Evolutionary conservation across 2,113 vertebrate species (phyloP).

Genomic region (Heterotilapia buettikoferi): DNA sequence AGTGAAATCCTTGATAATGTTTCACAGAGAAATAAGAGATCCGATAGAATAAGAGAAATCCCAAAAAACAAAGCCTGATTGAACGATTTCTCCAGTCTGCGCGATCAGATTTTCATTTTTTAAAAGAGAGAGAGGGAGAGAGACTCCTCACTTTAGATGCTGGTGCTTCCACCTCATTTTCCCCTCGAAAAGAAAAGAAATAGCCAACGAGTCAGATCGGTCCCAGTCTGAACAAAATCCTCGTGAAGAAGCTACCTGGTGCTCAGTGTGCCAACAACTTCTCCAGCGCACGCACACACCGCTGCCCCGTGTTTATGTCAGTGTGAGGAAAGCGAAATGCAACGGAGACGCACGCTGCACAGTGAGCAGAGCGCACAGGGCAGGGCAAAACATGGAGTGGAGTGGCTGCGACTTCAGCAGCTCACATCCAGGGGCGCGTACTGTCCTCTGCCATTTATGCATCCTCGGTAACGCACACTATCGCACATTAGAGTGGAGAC

Average conservation of each 20-base stretch:
- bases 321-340: conserved; percentile 42
- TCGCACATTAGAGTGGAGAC: not conserved
- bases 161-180: conserved; percentile 49
- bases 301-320: conserved; percentile 40
- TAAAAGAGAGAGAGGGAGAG: not conserved
- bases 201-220: conserved; percentile 1
- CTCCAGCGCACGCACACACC: conserved; percentile 46
- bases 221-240: conserved; percentile 35
- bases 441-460: conserved; percentile 25
- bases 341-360: conserved; percentile 29
- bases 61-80: not conserved
- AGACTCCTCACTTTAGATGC: conserved; percentile 57
- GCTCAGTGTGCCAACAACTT: conserved; percentile 64
- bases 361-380: conserved; percentile 51
- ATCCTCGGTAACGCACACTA: conserved; percentile 22
- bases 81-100: conserved; percentile 8
- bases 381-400: conserved; percentile 70
- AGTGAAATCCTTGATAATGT: conserved; percentile 50
- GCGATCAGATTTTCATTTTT: conserved; percentile 27
- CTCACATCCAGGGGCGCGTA: conserved; percentile 47
- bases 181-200: not conserved
- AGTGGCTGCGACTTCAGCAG: conserved; percentile 46
- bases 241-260: conserved; percentile 23
- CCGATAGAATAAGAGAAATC: conserved; percentile 20
- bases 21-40: conserved; percentile 29